Percentiles rank a stretch among this genome's conserved stretches.
Evolutionary conservation across 1,140 invertebrate species (phyloP).

Genomic region (Philotrypesis tridentata): DNA sequence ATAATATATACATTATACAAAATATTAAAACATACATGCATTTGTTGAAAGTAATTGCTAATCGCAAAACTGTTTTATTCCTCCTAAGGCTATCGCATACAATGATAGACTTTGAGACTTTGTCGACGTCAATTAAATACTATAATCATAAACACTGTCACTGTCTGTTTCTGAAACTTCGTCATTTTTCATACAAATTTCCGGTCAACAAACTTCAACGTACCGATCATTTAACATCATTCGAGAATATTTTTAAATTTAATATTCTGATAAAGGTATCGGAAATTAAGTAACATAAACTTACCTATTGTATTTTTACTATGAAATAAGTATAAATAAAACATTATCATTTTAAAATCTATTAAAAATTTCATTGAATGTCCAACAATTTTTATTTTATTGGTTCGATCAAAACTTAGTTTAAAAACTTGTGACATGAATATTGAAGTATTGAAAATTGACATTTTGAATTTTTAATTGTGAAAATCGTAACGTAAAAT

Average conservation of each 20-base stretch:
- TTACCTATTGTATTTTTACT: too few species aligned
- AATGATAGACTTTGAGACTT: conserved; percentile 37
- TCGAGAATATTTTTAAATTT: not conserved
- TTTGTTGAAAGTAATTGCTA: not conserved
- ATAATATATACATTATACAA: conserved; percentile 28
- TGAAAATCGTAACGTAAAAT: too few species aligned
- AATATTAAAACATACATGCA: not conserved
- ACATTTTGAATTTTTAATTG: not conserved
- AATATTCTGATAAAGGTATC: too few species aligned
- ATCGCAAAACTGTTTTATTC: conserved; percentile 5
- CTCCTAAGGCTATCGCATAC: conserved; percentile 33
- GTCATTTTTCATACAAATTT: conserved; percentile 33
- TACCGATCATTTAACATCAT: not conserved
- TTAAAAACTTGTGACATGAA: too few species aligned
- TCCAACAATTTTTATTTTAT: too few species aligned
- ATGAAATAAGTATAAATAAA: too few species aligned
- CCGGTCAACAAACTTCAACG: conserved; percentile 32
- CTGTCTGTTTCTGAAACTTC: conserved; percentile 26
- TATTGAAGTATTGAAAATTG: not conserved
- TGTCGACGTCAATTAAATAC: conserved; percentile 23
- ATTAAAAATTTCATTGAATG: too few species aligned
- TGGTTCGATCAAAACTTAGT: too few species aligned
- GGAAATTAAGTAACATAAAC: too few species aligned
- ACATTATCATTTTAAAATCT: too few species aligned
- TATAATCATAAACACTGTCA: too few species aligned